These are phyloP conservation scores for Ceyx erithaca DNA, from an alignment of 2,797 vertebrate genomes.

Conservation along the genomic window DNA sequence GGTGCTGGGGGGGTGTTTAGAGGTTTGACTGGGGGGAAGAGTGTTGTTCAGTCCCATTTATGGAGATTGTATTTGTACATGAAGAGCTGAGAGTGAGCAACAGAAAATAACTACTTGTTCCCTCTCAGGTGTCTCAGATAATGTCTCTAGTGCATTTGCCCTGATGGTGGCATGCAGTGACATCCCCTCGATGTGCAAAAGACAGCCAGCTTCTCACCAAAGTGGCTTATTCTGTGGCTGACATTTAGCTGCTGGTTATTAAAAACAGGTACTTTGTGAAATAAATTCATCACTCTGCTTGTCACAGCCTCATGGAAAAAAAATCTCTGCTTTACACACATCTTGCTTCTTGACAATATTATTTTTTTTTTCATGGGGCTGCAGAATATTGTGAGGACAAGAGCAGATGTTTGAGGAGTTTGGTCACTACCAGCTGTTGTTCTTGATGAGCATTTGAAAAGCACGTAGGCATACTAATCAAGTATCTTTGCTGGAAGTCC, in stretches of 20 bases:
- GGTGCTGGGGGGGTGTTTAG: not conserved
- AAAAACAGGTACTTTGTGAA: not conserved
- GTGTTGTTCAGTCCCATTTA: not conserved
- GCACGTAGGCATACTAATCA: slow-evolving; percentile 52
- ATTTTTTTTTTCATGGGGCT: not conserved
- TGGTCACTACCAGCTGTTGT: slow-evolving; percentile 46
- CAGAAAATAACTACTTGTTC: not conserved
- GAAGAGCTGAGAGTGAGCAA: not conserved
- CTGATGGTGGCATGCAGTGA: not conserved
- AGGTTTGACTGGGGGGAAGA: not conserved
- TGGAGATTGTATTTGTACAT: not conserved
- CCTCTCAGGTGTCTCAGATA: not conserved
- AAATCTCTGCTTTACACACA: not conserved
- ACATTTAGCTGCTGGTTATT: not conserved
- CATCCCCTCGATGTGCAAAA: not conserved
- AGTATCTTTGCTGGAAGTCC: slow-evolving; percentile 31
- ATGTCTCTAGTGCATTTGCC: not conserved
- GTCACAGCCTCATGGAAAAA: not conserved
- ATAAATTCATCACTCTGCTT: not conserved
- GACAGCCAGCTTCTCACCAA: not conserved
- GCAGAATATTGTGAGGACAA: slow-evolving; percentile 26
- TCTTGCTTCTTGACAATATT: not conserved
- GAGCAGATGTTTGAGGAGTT: slow-evolving; percentile 51
- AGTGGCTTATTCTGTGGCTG: not conserved
- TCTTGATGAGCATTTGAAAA: slow-evolving; percentile 38